Evolutionary conservation across 2,888 invertebrate species (phyloP).

Genomic region (Formica aserva): DNA sequence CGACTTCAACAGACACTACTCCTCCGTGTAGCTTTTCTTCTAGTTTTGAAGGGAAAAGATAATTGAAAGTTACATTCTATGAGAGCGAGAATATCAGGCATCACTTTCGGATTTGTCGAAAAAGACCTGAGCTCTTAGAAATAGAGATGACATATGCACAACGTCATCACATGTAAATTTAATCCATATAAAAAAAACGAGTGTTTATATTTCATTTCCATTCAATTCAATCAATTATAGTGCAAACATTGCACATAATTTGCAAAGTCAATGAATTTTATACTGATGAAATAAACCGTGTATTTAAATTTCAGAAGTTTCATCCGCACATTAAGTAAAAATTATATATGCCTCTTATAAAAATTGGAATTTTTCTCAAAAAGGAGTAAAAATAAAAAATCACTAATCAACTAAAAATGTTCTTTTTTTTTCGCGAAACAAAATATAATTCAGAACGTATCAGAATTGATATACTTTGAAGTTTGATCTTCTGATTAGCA

Average conservation of each 20-base stretch:
- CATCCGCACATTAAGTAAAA: neutral
- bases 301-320: conserved; percentile 8
- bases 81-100: neutral
- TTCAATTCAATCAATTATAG: conserved; percentile 9
- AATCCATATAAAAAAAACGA: conserved; percentile 7
- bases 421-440: conserved; percentile 9
- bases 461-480: conserved; percentile 64
- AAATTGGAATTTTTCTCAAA: neutral
- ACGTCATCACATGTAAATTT: neutral
- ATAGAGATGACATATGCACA: neutral
- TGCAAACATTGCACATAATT: neutral
- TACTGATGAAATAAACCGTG: neutral
- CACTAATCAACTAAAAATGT: neutral
- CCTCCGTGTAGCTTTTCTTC: neutral
- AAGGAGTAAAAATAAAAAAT: neutral
- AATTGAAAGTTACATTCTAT: neutral
- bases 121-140: neutral
- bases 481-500: conserved; percentile 66
- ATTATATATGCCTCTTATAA: neutral
- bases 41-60: conserved; percentile 12
- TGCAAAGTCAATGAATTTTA: conserved; percentile 7
- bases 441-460: conserved; percentile 44
- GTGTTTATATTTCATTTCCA: neutral
- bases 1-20: neutral
- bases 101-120: conserved; percentile 1